Base-by-base conservation (phyloP, 2,797 vertebrate species). In the Ciconia nigra region DNA sequence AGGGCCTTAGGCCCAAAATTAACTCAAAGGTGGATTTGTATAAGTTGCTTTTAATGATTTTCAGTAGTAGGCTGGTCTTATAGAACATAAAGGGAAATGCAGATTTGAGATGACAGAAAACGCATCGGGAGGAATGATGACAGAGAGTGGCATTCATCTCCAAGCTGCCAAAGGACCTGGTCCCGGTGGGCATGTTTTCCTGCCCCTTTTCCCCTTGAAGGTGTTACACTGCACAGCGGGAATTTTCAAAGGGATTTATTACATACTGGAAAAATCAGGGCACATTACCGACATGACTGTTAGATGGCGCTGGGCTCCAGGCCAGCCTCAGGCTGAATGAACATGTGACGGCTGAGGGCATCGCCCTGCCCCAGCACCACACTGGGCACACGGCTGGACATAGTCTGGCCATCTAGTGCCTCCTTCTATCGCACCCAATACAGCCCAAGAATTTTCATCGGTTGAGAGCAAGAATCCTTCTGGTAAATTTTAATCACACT, bases 1-100 rank as follows among this genome's bases (percentile, higher is more conserved):
- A 88, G 67, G 29, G 86, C 73, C 63, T 89, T 42, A 83, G 63
- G 87, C 73, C 47, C 72, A 55, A 83, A 82, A 76, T 88, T 91
- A 95, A 92, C 77, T 89, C 31, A 79, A 74, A 95, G 65, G 70
- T 81, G 25, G 78, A 87, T 84, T 95, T 89, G 76, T 62, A 69
- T 85, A 94, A 95, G 39, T 81, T 79, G 73, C 29, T 91, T 62
- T 70, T 89, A 71, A 54, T 63, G 41, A 54, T 92, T 96, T 94
- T 86, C 59, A 80, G 78, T 92, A 92, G 66, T 92, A 41, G 51
- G 22, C n/a, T 90, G 49, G 49, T 79, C 55, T 79, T 82, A 74
- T 1, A 87, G 69, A 77, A 29, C 25, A 55, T 22, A 49, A 81
- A 89, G 46, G 72, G 46, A 73, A 93, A 86, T 42, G 55, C 22